phyloP scores from a whole-genome alignment of 2,888 invertebrate genomes.

The Amiota minor region DNA sequence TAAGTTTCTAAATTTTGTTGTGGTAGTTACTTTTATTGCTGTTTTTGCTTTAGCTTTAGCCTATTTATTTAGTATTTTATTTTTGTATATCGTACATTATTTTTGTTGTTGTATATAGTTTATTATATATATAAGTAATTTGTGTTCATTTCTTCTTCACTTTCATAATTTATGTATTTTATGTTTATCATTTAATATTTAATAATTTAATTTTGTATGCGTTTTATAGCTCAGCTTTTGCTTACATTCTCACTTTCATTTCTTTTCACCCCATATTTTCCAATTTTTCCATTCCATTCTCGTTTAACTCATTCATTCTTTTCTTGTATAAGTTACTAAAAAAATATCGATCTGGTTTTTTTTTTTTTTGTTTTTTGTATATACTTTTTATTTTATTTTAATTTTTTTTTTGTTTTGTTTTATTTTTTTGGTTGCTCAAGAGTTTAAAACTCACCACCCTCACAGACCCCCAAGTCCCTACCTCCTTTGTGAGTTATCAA shows the following conservation, averaged over 20 bases:
- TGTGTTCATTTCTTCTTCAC: slow-evolving; percentile 53
- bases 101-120: slow-evolving; percentile 43
- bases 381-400: slow-evolving; percentile 15
- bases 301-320: slow-evolving; percentile 17
- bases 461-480: slow-evolving; percentile 30
- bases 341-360: slow-evolving; percentile 49
- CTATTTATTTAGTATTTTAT: background rate
- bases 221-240: background rate
- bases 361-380: slow-evolving; percentile 28
- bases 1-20: too few species aligned
- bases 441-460: slow-evolving; percentile 36
- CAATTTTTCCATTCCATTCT: slow-evolving; percentile 6
- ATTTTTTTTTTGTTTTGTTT: slow-evolving; percentile 29
- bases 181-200: background rate
- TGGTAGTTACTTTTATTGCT: background rate
- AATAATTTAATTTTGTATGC: background rate
- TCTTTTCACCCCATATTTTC: background rate
- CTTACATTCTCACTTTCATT: slow-evolving; percentile 7
- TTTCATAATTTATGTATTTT: background rate
- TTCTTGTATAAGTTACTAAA: slow-evolving; percentile 53
- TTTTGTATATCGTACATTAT: background rate
- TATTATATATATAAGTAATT: slow-evolving; percentile 42
- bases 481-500: too few species aligned
- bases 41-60: background rate
- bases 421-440: slow-evolving; percentile 33